phyloP scores from a whole-genome alignment of 2,797 vertebrate genomes.

The Neosilurus mollespiculum region DNA sequence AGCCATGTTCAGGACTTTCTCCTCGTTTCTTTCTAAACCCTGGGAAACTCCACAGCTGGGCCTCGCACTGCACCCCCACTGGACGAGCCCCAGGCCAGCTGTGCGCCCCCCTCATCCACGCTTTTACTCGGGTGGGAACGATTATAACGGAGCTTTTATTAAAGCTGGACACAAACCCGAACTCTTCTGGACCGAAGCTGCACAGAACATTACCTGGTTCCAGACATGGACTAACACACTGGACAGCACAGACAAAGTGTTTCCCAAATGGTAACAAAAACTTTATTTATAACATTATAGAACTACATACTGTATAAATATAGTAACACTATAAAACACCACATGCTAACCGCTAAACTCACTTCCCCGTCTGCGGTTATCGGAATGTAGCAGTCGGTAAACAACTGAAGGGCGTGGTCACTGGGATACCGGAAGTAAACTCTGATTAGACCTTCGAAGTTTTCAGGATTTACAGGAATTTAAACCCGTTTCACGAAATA shows the following conservation, averaged over 20 bases:
- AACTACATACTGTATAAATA: background rate
- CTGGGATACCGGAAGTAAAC: background rate
- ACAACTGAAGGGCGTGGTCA: background rate
- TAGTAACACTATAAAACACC: fast-evolving
- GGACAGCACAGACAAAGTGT: conserved; percentile 70
- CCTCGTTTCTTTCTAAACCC: background rate
- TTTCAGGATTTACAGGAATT: background rate
- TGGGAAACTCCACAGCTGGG: background rate
- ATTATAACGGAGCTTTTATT: conserved; percentile 74
- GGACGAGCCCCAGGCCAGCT: fast-evolving
- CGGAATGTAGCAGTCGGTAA: background rate
- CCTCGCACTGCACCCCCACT: no score
- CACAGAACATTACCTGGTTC: conserved; percentile 78
- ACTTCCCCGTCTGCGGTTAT: background rate
- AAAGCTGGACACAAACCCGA: conserved; percentile 75
- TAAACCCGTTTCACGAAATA: background rate
- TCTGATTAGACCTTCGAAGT: background rate
- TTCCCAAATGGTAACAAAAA: conserved; percentile 78
- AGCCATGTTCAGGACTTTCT: background rate
- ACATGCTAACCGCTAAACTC: background rate
- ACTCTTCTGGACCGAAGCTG: conserved; percentile 77
- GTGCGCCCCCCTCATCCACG: fast-evolving
- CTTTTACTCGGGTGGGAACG: fast-evolving
- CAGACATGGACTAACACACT: conserved; percentile 81
- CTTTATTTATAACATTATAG: background rate